Evolutionary conservation across 2,113 vertebrate genomes (phyloP).

Genomic region (Notarius quadriscutis): DNA sequence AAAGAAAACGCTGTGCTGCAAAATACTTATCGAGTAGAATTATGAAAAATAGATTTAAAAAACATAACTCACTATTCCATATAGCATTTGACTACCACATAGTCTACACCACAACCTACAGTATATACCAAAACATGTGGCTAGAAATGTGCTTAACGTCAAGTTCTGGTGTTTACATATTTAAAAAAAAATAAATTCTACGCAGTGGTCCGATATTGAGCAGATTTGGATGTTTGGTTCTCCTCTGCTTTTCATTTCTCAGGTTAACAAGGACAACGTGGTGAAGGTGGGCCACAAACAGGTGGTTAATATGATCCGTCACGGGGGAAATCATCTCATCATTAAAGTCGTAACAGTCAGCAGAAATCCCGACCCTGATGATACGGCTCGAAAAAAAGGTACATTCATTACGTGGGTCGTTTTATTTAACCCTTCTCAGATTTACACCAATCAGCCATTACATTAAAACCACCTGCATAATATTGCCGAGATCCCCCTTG

Average conservation of each 20-base stretch:
- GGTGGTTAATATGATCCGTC: conserved; percentile 90
- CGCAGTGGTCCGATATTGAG: background rate
- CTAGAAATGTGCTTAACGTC: background rate
- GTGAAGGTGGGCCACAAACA: conserved; percentile 91
- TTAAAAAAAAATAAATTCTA: background rate
- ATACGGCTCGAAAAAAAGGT: conserved; percentile 91
- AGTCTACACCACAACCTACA: background rate
- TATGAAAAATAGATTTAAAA: background rate
- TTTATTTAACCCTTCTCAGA: background rate
- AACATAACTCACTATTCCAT: background rate
- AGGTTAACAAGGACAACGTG: conserved; percentile 91
- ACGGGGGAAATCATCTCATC: conserved; percentile 84
- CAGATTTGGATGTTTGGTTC: background rate
- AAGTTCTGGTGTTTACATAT: background rate
- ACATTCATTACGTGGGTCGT: conserved; percentile 11
- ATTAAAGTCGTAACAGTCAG: conserved; percentile 90
- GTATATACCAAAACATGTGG: background rate
- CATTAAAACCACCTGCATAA: too few relatives aligned
- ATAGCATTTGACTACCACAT: background rate
- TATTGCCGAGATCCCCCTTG: too few relatives aligned
- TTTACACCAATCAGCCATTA: background rate
- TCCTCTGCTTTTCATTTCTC: conserved; percentile 24
- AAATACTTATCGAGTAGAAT: background rate
- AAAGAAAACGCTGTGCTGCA: background rate
- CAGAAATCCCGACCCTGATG: conserved; percentile 86